A percentile compares a stretch with the other conserved stretches of the same genome.
phyloP scores from a whole-genome alignment of 1,140 invertebrate species.

The Drosophila pachea region DNA sequence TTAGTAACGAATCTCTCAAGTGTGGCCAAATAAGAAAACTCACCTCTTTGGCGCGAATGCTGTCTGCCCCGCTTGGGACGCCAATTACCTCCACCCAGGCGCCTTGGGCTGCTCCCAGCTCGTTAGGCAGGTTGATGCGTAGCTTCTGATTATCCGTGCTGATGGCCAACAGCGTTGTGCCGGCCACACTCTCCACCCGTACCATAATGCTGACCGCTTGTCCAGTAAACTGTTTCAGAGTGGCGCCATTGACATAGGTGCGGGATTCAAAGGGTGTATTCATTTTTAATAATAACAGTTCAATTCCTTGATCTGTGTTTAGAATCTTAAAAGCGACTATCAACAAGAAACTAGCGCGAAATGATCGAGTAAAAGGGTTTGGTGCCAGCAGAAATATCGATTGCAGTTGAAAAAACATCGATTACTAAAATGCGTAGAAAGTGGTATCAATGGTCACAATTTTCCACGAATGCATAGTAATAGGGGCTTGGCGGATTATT shows the following conservation, averaged over 20 bases:
- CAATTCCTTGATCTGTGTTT: neutral
- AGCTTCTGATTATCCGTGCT: slow-evolving; percentile 69
- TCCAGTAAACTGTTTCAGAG: slow-evolving; percentile 63
- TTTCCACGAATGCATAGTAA: too few species aligned
- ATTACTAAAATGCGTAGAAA: too few species aligned
- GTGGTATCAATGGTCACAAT: too few species aligned
- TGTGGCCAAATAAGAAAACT: neutral
- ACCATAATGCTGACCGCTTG: slow-evolving; percentile 69
- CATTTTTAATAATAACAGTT: slow-evolving; percentile 10
- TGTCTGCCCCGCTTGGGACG: slow-evolving; percentile 46
- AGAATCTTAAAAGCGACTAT: neutral
- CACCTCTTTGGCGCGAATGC: slow-evolving; percentile 47
- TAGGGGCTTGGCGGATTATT: too few species aligned
- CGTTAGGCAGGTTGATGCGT: slow-evolving; percentile 49
- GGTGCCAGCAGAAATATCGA: slow-evolving; percentile 7
- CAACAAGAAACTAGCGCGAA: slow-evolving; percentile 27
- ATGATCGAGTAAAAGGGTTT: neutral
- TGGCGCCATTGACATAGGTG: slow-evolving; percentile 60
- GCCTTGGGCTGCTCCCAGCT: slow-evolving; percentile 42
- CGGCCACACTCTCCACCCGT: slow-evolving; percentile 63
- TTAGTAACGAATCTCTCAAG: neutral
- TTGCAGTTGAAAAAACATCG: neutral
- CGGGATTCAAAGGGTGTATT: slow-evolving; percentile 55
- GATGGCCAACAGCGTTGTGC: slow-evolving; percentile 50
- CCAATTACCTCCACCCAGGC: slow-evolving; percentile 74